phyloP scores from a whole-genome alignment of 2,113 vertebrate genomes.

The Lepisosteus osseus region DNA sequence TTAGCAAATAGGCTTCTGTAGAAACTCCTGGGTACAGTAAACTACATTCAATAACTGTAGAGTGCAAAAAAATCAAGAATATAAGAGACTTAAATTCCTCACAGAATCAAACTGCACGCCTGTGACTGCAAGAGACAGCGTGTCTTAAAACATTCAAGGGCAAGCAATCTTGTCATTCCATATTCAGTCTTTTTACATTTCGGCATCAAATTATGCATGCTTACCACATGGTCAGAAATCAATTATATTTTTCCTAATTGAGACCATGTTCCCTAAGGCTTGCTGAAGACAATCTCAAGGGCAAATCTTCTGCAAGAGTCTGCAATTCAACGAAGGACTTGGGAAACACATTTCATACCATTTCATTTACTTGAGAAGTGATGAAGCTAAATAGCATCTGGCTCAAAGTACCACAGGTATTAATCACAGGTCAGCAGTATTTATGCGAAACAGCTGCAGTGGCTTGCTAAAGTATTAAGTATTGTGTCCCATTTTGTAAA shows the following conservation, averaged over 20 bases:
- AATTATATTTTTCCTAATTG: constrained; percentile 4
- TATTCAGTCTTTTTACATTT: background rate
- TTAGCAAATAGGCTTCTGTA: no score
- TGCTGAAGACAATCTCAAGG: background rate
- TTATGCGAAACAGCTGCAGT: no score
- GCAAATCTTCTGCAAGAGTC: background rate
- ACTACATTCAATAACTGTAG: no score
- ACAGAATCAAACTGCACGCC: background rate
- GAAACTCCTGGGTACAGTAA: no score
- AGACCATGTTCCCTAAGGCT: background rate
- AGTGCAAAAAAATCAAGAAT: no score
- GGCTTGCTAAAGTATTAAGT: no score
- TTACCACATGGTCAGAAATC: background rate
- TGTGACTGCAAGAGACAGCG: background rate
- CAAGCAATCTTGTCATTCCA: background rate
- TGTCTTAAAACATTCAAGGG: background rate
- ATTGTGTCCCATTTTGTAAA: no score
- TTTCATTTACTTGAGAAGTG: background rate
- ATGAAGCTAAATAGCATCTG: background rate
- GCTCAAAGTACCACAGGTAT: no score
- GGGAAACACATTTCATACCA: background rate
- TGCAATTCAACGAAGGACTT: background rate
- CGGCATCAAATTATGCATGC: background rate
- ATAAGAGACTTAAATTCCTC: background rate
- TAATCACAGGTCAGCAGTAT: no score